A percentile compares a stretch with the other conserved stretches of the same genome.
These are phyloP conservation scores for Baryphthengus martii DNA, from an alignment of 2,113 vertebrate species.

Conservation along the genomic window DNA sequence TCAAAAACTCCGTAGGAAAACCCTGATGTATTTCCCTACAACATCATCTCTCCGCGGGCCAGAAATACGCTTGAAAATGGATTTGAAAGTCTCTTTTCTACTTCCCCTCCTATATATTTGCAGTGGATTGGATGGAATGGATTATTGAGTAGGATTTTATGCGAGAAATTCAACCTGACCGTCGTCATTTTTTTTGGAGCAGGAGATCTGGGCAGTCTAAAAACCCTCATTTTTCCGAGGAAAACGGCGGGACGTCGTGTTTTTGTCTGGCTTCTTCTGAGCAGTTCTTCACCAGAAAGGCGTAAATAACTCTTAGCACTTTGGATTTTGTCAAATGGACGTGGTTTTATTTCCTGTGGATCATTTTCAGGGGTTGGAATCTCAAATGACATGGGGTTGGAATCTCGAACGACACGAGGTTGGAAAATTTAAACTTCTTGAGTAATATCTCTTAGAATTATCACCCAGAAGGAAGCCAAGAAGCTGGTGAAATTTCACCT, in stretches of 20 bases:
- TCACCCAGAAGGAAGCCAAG: not conserved
- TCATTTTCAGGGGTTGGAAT: not conserved
- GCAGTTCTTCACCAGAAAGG: not conserved
- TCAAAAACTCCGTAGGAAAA: not conserved
- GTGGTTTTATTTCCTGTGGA: not conserved
- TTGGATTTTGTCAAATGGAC: not conserved
- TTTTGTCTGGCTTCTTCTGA: not conserved
- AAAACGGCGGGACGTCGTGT: not conserved
- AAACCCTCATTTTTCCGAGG: not conserved
- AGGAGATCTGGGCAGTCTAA: not conserved
- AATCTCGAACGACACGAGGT: not conserved
- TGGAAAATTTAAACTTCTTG: not conserved
- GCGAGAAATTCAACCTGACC: not conserved
- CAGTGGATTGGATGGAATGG: not conserved
- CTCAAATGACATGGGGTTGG: not conserved
- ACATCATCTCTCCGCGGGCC: not conserved
- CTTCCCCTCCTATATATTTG: not conserved
- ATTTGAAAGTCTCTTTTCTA: not conserved
- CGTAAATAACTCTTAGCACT: not conserved
- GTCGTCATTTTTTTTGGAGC: not conserved
- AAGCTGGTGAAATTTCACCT: not conserved
- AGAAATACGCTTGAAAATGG: not conserved
- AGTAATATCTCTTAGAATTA: not conserved
- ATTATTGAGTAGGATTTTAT: not conserved
- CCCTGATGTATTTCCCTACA: not conserved